Base-by-base conservation (phyloP, 2,797 vertebrate species). In the Triplophysa yarkandensis region DNA sequence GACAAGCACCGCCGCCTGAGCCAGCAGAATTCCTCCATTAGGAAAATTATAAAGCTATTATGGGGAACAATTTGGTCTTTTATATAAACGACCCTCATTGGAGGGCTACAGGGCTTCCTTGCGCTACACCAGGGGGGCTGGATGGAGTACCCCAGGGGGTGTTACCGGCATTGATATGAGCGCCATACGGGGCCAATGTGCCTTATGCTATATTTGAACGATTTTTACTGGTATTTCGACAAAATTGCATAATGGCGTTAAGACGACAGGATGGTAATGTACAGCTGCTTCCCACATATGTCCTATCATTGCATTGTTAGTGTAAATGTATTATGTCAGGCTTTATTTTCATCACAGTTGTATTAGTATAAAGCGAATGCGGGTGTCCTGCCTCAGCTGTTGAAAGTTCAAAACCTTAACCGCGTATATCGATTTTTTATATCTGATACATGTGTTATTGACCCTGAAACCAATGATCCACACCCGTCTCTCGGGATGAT, bases 21-120 rank as follows among this genome's bases (percentile, higher is more conserved):
- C 84, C 91, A 92, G 90, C 88, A 87, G 84, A 83, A 84, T 86
- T 87, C 86, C 87, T 87, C 82, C 85, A 88, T 87, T 87, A 88
- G 85, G 82, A 84, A 85, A 87, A 86, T 86, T 87, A 86, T 86
- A 85, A 88, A 83, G 83, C 86, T 80, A 86, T 88, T 87, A 86
- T 78, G 65, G 79, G 80, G 83, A 81, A 81, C 84, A 85, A 81
- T 84, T 86, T 83, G 85, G 79, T 80, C 83, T 82, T 83, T 83
- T 74, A 78, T 83, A 70, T 71, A 81, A 83, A 79, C 71, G 63
- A 74, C 64, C 63, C 71, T 68, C 57, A 50, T 75, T 68, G 76
- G 66, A 68, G 57, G 46, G 73, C 58, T 70, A 16, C 64, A 75
- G 70, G 65, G 43, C 70, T 54, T 72, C 73, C 73, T 69, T 79